A percentile compares a stretch with the other conserved stretches of the same genome.
phyloP scores from a whole-genome alignment of 2,888 invertebrate genomes.

The Eupithecia tripunctaria region DNA sequence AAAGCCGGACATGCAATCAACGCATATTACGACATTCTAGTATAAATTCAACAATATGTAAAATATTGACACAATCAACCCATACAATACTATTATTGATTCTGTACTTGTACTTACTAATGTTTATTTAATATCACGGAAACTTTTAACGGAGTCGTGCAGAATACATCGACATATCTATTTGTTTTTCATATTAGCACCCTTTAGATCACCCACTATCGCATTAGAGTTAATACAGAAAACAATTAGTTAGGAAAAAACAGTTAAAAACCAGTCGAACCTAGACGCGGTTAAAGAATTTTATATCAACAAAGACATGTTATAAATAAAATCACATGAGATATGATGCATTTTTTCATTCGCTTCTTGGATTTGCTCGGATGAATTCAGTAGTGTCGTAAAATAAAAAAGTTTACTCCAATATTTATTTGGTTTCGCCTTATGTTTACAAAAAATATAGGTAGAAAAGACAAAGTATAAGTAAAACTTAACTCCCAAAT shows the following conservation, averaged over 20 bases:
- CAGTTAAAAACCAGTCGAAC: not conserved
- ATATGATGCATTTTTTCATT: too few species aligned
- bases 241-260: not conserved
- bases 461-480: not conserved
- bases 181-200: slow-evolving; percentile 10
- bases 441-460: not conserved
- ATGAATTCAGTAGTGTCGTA: not conserved
- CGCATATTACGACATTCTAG: not conserved
- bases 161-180: not conserved
- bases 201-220: not conserved
- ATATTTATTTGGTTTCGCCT: not conserved
- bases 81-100: not conserved
- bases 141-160: slow-evolving; percentile 9
- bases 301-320: not conserved
- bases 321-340: too few species aligned
- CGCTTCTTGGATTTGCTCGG: not conserved
- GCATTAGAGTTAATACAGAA: not conserved
- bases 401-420: not conserved
- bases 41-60: not conserved
- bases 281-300: not conserved
- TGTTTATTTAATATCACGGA: slow-evolving; percentile 19
- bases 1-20: not conserved
- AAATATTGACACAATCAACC: not conserved
- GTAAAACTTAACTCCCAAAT: not conserved
- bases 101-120: slow-evolving; percentile 7